These are phyloP conservation scores for Acheta domesticus DNA, from an alignment of 2,888 invertebrate genomes.

Conservation along the genomic window DNA sequence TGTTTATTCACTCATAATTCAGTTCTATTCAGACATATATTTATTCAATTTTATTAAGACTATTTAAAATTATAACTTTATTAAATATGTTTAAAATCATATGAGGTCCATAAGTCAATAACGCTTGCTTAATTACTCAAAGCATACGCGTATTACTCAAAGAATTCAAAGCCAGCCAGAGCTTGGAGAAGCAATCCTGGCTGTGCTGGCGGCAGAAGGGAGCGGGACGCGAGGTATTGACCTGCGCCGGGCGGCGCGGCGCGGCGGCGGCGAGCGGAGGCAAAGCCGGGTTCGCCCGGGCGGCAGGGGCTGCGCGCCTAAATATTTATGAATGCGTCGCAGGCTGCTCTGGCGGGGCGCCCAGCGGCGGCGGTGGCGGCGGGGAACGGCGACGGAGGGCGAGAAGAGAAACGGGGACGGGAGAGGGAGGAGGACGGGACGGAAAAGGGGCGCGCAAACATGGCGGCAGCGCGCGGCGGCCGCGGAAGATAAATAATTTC, in stretches of 20 bases:
- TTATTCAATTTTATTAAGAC: too few relatives aligned
- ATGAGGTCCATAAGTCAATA: too few relatives aligned
- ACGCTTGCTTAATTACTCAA: too few relatives aligned
- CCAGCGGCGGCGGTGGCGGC: background rate
- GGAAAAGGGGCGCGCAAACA: background rate
- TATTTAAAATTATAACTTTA: too few relatives aligned
- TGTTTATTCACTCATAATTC: too few relatives aligned
- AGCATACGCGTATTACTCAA: too few relatives aligned
- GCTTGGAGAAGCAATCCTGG: too few relatives aligned
- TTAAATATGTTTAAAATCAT: too few relatives aligned
- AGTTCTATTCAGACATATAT: too few relatives aligned
- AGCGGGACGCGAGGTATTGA: background rate
- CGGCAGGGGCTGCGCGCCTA: background rate
- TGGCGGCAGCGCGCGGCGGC: background rate
- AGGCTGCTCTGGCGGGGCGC: background rate
- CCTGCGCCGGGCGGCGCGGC: background rate
- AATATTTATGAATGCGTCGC: constrained; percentile 1
- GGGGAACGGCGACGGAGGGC: background rate
- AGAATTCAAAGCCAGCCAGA: too few relatives aligned
- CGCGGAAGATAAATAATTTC: background rate
- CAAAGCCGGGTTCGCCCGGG: background rate
- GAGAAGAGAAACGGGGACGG: background rate
- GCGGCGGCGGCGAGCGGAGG: background rate
- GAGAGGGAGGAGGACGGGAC: background rate
- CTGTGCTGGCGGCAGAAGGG: too few relatives aligned